Evolutionary conservation across 2,113 vertebrate genomes (phyloP).

Genomic region (Megalops atlanticus): DNA sequence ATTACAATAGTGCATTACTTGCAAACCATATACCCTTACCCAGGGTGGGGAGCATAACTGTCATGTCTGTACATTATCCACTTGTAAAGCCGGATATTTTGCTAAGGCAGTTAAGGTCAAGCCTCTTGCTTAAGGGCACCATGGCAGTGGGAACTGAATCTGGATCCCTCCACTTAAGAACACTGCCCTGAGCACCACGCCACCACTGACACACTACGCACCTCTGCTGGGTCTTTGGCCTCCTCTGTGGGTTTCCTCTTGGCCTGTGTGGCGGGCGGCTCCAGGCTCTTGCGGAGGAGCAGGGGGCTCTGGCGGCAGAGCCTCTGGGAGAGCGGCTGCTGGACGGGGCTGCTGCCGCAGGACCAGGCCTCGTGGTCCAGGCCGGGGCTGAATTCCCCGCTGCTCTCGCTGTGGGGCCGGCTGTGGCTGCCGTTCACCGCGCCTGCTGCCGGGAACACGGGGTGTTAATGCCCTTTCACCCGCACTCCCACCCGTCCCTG

Average conservation of each 20-base stretch:
- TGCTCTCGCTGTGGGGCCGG: slow-evolving; percentile 94
- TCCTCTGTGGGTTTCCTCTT: slow-evolving; percentile 63
- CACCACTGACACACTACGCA: no score
- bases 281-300: slow-evolving; percentile 71
- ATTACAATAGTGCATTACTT: no score
- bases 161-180: no score
- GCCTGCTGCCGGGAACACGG: slow-evolving; percentile 69
- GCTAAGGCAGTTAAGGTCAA: no score
- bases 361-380: slow-evolving; percentile 91
- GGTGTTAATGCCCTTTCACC: background rate
- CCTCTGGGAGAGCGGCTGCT: slow-evolving; percentile 75
- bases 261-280: slow-evolving; percentile 54
- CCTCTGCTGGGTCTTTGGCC: background rate
- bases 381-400: slow-evolving; percentile 88
- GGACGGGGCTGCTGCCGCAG: slow-evolving; percentile 88
- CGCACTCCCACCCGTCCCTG: background rate
- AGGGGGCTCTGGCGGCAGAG: slow-evolving; percentile 80
- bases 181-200: no score
- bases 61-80: no score
- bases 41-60: no score
- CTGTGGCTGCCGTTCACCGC: slow-evolving; percentile 77
- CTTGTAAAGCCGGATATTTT: no score
- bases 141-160: no score
- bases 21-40: no score
- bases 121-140: no score